Conservation (phyloP, 2,113 vertebrate genomes). For the Opisthocomus hoazin region DNA sequence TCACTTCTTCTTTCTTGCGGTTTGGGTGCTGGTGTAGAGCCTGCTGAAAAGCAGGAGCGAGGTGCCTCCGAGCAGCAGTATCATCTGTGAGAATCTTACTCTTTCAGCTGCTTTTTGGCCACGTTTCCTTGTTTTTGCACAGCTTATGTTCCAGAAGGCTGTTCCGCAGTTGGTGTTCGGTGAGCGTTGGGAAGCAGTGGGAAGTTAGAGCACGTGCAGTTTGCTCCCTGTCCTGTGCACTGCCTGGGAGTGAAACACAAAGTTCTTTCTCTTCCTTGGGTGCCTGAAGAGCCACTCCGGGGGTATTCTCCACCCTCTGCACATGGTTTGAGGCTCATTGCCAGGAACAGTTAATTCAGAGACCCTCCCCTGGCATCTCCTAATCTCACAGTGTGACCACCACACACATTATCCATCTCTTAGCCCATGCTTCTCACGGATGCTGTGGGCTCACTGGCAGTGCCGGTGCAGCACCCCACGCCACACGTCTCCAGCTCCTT, state of each 20-base stretch:
- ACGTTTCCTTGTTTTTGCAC: neutral
- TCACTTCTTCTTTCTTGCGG: neutral
- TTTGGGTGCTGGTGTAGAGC: neutral
- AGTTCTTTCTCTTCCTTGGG: neutral
- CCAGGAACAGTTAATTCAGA: neutral
- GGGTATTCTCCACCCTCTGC: neutral
- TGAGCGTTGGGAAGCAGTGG: neutral
- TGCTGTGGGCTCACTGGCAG: neutral
- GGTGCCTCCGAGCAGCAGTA: neutral
- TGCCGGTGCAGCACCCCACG: rapidly evolving
- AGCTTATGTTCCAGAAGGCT: neutral
- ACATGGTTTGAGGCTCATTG: neutral
- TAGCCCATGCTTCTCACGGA: neutral
- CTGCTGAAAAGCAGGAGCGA: neutral
- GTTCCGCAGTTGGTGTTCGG: neutral
- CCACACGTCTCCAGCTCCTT: rapidly evolving
- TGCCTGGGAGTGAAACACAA: neutral
- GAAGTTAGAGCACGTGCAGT: neutral
- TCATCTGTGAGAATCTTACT: neutral
- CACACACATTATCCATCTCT: neutral
- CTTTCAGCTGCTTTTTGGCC: neutral
- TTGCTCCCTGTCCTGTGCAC: neutral
- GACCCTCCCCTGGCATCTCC: neutral
- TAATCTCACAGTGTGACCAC: neutral
- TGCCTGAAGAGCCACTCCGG: neutral